Evolutionary conservation across 2,797 vertebrate genomes (phyloP), one percentile per base, ranked within the genome.

Genomic region (Melopsittacus undulatus): DNA sequence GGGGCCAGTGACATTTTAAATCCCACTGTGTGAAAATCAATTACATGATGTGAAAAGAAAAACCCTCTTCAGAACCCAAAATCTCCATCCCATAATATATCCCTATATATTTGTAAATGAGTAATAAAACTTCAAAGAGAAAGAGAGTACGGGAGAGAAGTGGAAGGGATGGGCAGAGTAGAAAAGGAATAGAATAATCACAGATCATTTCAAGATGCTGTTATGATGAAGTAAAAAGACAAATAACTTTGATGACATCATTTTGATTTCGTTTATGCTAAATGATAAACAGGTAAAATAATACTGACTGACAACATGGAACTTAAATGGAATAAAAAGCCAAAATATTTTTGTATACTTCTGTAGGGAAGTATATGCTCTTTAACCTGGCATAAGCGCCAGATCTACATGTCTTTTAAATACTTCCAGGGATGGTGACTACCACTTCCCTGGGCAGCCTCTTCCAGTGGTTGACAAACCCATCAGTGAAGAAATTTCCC

Each of bases 1-100:
- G 54, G 34, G 91, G 48, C 29, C 63, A 61, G 40, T 48, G 63
- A 51, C 77, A 92, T 79, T 94, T 91, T 76, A 92, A 87, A 92
- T 88, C 19, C 29, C n/a, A 66, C 67, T 83, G 21, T 69, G 79
- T 69, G 72, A 95, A 93, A 96, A 93, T 75, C 81, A 87, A 52
- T 87, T 75, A 80, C 27, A 91, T 49, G 87, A 89, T 62, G 64
- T 72, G 82, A 72, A 94, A 83, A 79, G 7, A 6, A 83, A 63
- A 64, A 16, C 3, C 3, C 29, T 78, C 32, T 56, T 69, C 69
- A 83, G 80, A 77, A 91, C 92, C 9, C 21, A 89, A 90, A 86
- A 83, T 73, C 46, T 91, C 38, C n/a, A 83, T 88, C 80, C 69
- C 57, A 73, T 94, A 75, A 92, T 82, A 82, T 11, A 69, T 11